These are phyloP conservation scores for Ellobius talpinus DNA, from an alignment of 2,113 vertebrate species.

Conservation along the genomic window DNA sequence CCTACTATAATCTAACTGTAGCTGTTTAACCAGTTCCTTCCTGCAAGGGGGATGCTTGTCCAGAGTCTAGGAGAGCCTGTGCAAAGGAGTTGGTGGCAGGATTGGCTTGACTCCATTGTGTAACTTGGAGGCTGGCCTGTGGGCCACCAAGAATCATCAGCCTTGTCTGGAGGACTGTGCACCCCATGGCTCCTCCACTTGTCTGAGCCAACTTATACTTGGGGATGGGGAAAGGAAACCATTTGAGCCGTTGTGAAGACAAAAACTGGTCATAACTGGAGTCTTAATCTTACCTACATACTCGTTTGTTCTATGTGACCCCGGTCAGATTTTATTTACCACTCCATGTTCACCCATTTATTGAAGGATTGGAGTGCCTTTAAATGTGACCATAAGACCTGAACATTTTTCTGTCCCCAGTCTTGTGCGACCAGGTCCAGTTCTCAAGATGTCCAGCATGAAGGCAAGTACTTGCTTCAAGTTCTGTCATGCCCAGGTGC, in stretches of 20 bases:
- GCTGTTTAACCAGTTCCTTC: constrained; percentile 22
- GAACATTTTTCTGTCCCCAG: background rate
- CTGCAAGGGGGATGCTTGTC: background rate
- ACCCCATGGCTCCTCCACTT: background rate
- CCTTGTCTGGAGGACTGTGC: background rate
- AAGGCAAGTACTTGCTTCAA: background rate
- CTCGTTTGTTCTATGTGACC: background rate
- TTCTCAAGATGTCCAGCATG: background rate
- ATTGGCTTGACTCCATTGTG: background rate
- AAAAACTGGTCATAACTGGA: background rate
- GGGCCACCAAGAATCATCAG: background rate
- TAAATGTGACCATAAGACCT: background rate
- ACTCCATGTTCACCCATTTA: background rate
- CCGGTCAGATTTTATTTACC: background rate
- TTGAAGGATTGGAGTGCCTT: background rate
- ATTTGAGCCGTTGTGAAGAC: background rate
- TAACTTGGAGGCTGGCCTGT: background rate
- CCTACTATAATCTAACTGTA: constrained; percentile 22
- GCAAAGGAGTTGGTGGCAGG: background rate
- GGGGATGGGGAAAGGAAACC: background rate
- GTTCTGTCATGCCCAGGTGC: background rate
- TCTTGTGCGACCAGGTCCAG: background rate
- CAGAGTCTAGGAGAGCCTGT: background rate
- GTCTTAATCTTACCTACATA: background rate
- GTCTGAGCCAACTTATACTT: background rate